Evolutionary conservation across 2,797 vertebrate genomes (phyloP), one percentile per base, ranked within the genome.

Genomic region (Lophotriccus pileatus): DNA sequence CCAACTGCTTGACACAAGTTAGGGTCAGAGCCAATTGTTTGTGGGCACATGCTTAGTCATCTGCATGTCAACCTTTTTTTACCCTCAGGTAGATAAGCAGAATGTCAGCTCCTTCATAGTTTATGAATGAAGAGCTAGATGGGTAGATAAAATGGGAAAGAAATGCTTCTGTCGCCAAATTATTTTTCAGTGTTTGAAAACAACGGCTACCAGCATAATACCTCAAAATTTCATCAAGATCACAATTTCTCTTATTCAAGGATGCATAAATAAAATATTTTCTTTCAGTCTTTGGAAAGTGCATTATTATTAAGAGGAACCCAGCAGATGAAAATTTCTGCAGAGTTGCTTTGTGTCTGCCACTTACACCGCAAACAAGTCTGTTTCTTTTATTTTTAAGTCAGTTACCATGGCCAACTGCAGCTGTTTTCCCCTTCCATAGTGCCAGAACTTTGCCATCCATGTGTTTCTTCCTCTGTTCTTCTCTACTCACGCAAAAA

Each of bases 1-100:
- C 90, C 96, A 97, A 84, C 25, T 91, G 53, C 70, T 72, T 89
- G 84, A 74, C 82, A 92, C 43, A 90, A 94, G 66, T 89, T 89
- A 52, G 59, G 17, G 36, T 68, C 80, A 81, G 67, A 93, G 93
- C 77, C 87, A 97, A 86, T 9, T 81, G 34, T 93, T 91, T 83
- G 50, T 32, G 52, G 28, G 68, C 43, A 77, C 43, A 69, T 80
- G 64, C 69, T 95, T 91, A 90, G 74, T 84, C 60, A 95, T 83
- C 32, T 74, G 27, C 50, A 72, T 5, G 2, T 43, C 37, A 73
- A 72, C 36, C 34, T 58, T 53, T 44, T 90, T 87, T 85, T 90
- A 50, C 68, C 62, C 69, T 89, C 72, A 75, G 62, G 90, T 90
- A 91, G 32, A 64, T 22, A 3, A 87, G 6, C 21, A 87, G 37